A percentile compares a stretch with the other conserved stretches of the same genome.
Conservation (phyloP, 2,888 invertebrate genomes). For the Melanotus villosus region DNA sequence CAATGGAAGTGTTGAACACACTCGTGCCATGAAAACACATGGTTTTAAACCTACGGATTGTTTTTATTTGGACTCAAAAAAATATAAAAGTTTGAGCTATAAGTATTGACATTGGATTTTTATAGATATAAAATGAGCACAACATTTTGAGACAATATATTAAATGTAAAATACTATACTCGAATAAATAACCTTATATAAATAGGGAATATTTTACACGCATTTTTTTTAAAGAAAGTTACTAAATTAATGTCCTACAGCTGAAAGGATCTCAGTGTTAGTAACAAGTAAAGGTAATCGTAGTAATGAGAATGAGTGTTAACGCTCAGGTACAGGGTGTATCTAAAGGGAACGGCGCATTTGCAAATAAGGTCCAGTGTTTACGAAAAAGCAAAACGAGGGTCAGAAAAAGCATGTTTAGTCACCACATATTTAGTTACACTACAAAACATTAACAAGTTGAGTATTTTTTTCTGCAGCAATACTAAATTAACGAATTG, state of each 20-base stretch:
- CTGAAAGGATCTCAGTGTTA: conserved; percentile 37
- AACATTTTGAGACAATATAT: conserved; percentile 56
- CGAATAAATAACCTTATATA: conserved; percentile 50
- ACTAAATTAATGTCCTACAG: conserved; percentile 30
- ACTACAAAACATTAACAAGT: too few relatives aligned
- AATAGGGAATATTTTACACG: conserved; percentile 48
- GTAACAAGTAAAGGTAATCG: conserved; percentile 40
- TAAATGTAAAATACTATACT: conserved; percentile 57
- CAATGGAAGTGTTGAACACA: conserved; percentile 49
- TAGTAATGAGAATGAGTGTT: conserved; percentile 45
- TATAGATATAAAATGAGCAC: conserved; percentile 66
- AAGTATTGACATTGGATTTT: conserved; percentile 68
- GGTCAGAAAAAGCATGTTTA: neutral
- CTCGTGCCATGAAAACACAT: conserved; percentile 55
- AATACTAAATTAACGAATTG: too few relatives aligned
- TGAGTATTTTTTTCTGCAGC: too few relatives aligned
- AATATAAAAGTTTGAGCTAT: conserved; percentile 67
- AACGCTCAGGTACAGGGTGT: conserved; percentile 50
- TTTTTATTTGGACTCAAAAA: conserved; percentile 62
- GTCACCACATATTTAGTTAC: conserved; percentile 1
- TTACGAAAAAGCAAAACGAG: conserved; percentile 23
- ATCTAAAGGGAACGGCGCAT: conserved; percentile 47
- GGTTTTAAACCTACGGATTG: conserved; percentile 62
- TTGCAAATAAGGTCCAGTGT: conserved; percentile 32
- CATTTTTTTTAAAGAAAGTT: conserved; percentile 30